Evolutionary conservation across 1,140 invertebrate genomes (phyloP).

Genomic region (Dendrolimus punctatus): DNA sequence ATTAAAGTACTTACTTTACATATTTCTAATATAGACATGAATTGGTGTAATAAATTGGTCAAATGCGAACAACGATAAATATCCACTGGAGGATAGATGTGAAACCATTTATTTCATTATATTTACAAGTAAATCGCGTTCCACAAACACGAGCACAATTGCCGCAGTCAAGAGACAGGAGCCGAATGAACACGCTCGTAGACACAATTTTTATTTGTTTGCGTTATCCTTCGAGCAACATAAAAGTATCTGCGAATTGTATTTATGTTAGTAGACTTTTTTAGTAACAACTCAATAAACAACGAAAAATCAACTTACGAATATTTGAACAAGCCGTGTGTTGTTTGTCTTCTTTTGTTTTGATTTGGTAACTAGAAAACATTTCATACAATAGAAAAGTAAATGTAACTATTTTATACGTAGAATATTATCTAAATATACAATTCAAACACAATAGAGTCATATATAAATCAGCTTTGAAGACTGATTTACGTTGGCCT

Average conservation of each 20-base stretch:
- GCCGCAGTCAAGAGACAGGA: conserved; percentile 9
- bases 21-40: too few species aligned
- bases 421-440: too few species aligned
- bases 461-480: too few species aligned
- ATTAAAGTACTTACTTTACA: too few species aligned
- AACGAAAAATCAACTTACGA: conserved; percentile 49
- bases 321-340: conserved; percentile 51
- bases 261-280: conserved; percentile 49
- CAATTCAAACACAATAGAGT: too few species aligned
- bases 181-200: conserved; percentile 11
- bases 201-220: conserved; percentile 50
- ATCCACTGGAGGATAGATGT: too few species aligned
- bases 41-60: too few species aligned
- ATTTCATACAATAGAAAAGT: too few species aligned
- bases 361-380: background rate
- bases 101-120: background rate
- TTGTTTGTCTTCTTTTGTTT: conserved; percentile 9
- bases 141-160: conserved; percentile 8
- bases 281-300: conserved; percentile 62
- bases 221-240: conserved; percentile 35
- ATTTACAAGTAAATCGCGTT: conserved; percentile 7
- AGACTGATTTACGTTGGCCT: too few species aligned
- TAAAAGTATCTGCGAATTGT: conserved; percentile 47
- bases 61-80: too few species aligned
- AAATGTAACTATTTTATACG: too few species aligned